Evolutionary conservation across 2,797 vertebrate genomes (phyloP).

Genomic region (Dromococcyx pavoninus): DNA sequence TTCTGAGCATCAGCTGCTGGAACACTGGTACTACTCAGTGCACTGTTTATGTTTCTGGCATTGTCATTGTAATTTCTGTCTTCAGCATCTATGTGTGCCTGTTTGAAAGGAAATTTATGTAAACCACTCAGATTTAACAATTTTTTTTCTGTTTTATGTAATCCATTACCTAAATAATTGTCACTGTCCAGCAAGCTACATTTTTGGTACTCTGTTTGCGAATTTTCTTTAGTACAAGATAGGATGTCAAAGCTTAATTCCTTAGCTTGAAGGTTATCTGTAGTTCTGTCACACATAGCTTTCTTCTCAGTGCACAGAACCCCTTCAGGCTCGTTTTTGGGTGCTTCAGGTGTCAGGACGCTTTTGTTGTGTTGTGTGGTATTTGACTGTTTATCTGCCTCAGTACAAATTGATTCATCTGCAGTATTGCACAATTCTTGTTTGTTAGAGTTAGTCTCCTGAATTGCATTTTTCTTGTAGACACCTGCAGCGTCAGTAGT

Average conservation of each 20-base stretch:
- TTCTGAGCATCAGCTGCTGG: neutral
- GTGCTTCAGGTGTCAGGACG: constrained; percentile 41
- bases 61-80: neutral
- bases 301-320: constrained; percentile 42
- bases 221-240: constrained; percentile 26
- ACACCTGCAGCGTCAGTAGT: constrained; percentile 25
- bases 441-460: constrained; percentile 44
- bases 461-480: constrained; percentile 46
- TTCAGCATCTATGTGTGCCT: neutral
- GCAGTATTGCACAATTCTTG: constrained; percentile 18
- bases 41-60: neutral
- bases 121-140: neutral
- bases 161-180: constrained; percentile 36
- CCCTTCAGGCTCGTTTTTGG: constrained; percentile 34
- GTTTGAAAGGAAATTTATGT: neutral
- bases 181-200: constrained; percentile 42
- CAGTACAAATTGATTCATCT: constrained; percentile 35
- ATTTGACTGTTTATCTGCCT: constrained; percentile 41
- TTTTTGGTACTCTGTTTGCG: constrained; percentile 48
- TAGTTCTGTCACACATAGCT: constrained; percentile 39
- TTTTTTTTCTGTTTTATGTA: constrained; percentile 30
- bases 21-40: neutral
- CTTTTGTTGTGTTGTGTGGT: neutral
- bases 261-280: constrained; percentile 47
- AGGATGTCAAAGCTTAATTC: constrained; percentile 50